Percentiles rank a stretch among this genome's conserved stretches.
Evolutionary conservation across 2,888 invertebrate species (phyloP).

Genomic region (Baccha elongata): DNA sequence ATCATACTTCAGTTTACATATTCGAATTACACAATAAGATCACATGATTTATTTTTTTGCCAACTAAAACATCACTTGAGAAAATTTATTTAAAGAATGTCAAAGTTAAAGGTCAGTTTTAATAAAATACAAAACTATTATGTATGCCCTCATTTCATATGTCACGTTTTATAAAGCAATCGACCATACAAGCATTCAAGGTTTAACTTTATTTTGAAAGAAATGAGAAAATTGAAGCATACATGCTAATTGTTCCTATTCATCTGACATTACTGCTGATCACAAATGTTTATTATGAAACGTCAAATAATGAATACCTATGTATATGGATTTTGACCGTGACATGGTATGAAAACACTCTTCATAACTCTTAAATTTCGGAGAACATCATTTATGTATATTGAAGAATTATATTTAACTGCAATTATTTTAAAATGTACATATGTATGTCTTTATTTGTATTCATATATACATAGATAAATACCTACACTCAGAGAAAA

Average conservation of each 20-base stretch:
- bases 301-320: too few relatives aligned
- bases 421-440: too few relatives aligned
- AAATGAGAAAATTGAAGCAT: slow-evolving; percentile 37
- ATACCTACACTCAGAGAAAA: too few relatives aligned
- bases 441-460: too few relatives aligned
- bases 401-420: too few relatives aligned
- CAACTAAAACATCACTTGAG: neutral
- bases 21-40: slow-evolving; percentile 30
- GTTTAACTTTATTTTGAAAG: slow-evolving; percentile 5
- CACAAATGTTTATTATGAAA: neutral
- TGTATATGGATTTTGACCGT: too few relatives aligned
- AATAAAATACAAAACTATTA: slow-evolving; percentile 12
- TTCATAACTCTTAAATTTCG: too few relatives aligned
- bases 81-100: slow-evolving; percentile 7
- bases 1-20: slow-evolving; percentile 28
- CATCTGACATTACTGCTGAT: slow-evolving; percentile 27
- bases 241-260: slow-evolving; percentile 27
- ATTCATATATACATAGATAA: too few relatives aligned
- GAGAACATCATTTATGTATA: too few relatives aligned
- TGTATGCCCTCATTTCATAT: slow-evolving; percentile 22
- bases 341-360: too few relatives aligned
- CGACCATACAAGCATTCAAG: slow-evolving; percentile 41
- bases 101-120: slow-evolving; percentile 54
- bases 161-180: slow-evolving; percentile 45
- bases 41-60: slow-evolving; percentile 32